phyloP scores from a whole-genome alignment of 1,140 invertebrate genomes.

The Arion vulgaris region DNA sequence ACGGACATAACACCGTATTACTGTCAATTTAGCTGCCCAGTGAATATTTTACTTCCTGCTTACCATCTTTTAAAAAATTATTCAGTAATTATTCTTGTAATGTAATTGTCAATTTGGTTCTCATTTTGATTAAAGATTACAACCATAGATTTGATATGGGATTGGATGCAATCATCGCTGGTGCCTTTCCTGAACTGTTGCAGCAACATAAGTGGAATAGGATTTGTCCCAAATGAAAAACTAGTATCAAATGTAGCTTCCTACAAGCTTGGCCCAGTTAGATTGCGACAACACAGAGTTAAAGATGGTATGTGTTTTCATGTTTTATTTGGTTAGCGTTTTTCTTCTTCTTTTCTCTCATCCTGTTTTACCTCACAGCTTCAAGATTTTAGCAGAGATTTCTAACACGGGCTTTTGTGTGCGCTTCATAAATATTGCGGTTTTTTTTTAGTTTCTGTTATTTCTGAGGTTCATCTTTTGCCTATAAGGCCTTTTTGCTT shows the following conservation, averaged over 20 bases:
- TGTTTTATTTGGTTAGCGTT: not conserved
- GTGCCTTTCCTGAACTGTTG: not conserved
- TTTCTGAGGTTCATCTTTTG: no score
- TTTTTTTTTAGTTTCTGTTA: no score
- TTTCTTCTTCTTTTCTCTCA: not conserved
- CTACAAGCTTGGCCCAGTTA: slow-evolving; percentile 9
- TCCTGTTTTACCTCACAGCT: no score
- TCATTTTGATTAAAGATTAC: not conserved
- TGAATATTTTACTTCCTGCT: not conserved
- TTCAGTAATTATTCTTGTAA: no score
- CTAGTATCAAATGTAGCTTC: not conserved
- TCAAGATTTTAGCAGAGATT: no score
- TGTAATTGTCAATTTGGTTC: not conserved
- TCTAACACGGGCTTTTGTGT: no score
- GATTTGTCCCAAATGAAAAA: no score
- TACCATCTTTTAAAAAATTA: no score
- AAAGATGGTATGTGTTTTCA: slow-evolving; percentile 2
- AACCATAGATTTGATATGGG: not conserved
- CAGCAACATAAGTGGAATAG: not conserved
- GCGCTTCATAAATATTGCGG: no score
- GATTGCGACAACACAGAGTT: slow-evolving; percentile 20
- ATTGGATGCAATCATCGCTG: not conserved
- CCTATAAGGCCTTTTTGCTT: no score
- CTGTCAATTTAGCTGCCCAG: no score
- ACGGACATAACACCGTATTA: not conserved